phyloP scores from a whole-genome alignment of 2,113 vertebrate species.

The Phyllostomus discolor region DNA sequence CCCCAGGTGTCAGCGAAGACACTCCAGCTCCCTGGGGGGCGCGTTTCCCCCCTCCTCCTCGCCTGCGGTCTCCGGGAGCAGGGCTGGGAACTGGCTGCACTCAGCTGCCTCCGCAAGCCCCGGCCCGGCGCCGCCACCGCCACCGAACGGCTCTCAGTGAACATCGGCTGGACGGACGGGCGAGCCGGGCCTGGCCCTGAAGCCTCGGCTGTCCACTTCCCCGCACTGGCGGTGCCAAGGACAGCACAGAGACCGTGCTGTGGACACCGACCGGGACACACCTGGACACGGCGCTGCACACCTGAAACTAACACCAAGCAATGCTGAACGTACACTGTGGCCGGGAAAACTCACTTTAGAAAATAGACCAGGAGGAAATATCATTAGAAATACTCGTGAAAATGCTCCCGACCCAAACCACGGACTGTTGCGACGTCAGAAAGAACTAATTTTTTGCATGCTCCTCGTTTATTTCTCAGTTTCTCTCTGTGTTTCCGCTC shows the following conservation, averaged over 20 bases:
- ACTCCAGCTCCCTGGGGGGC: accelerated
- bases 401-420: neutral
- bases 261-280: neutral
- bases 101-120: neutral
- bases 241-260: neutral
- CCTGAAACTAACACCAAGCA: no score
- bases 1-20: accelerated
- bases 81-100: no score
- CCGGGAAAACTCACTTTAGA: neutral
- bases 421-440: neutral
- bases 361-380: neutral
- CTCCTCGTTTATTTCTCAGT: neutral
- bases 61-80: neutral
- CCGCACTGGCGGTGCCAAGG: neutral
- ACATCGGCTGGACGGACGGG: neutral
- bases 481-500: neutral
- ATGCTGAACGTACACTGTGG: neutral
- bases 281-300: neutral
- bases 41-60: neutral
- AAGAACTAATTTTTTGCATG: neutral
- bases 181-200: neutral
- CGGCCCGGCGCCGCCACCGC: neutral
- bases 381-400: neutral
- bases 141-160: neutral
- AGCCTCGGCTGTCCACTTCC: neutral